Conservation (phyloP, 92 coral and sea anemone genomes). For the Porites evermanni region DNA sequence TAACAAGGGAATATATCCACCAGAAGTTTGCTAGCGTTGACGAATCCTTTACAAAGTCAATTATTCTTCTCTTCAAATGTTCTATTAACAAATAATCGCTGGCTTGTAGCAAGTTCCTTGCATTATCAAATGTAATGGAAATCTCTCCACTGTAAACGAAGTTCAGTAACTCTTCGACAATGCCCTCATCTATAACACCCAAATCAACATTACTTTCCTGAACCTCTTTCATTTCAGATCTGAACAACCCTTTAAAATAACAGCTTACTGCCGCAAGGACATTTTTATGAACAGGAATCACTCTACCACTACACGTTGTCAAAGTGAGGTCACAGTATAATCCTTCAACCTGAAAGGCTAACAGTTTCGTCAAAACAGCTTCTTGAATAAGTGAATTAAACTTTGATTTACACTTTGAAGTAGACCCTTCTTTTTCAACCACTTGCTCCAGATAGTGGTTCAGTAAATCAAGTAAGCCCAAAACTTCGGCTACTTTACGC, state of each 20-base stretch:
- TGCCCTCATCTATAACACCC: conserved; percentile 54
- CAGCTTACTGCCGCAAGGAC: conserved; percentile 67
- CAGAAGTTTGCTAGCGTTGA: conserved; percentile 50
- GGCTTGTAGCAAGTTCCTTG: conserved; percentile 55
- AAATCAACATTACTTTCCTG: conserved; percentile 62
- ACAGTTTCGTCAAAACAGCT: conserved; percentile 27
- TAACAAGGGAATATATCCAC: conserved; percentile 54
- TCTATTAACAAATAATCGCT: conserved; percentile 65
- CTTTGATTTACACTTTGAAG: conserved; percentile 33
- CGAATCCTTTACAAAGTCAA: conserved; percentile 55
- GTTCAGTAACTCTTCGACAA: conserved; percentile 51
- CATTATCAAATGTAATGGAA: conserved; percentile 46
- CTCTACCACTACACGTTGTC: conserved; percentile 41
- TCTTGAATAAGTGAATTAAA: conserved; percentile 26
- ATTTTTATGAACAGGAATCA: conserved; percentile 62
- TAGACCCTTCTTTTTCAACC: conserved; percentile 8
- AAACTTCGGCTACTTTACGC: conserved; percentile 39
- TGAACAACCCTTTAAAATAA: conserved; percentile 63
- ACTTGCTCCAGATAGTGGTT: neutral
- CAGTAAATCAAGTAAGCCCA: conserved; percentile 38
- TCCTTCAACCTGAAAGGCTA: conserved; percentile 31
- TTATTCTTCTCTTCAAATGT: conserved; percentile 53
- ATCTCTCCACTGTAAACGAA: conserved; percentile 61
- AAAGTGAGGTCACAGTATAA: conserved; percentile 61
- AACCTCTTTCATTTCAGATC: conserved; percentile 66